Percentiles rank a stretch among this genome's conserved stretches.
Evolutionary conservation across 2,113 vertebrate species (phyloP).

Genomic region (Lichenostomus cassidix): DNA sequence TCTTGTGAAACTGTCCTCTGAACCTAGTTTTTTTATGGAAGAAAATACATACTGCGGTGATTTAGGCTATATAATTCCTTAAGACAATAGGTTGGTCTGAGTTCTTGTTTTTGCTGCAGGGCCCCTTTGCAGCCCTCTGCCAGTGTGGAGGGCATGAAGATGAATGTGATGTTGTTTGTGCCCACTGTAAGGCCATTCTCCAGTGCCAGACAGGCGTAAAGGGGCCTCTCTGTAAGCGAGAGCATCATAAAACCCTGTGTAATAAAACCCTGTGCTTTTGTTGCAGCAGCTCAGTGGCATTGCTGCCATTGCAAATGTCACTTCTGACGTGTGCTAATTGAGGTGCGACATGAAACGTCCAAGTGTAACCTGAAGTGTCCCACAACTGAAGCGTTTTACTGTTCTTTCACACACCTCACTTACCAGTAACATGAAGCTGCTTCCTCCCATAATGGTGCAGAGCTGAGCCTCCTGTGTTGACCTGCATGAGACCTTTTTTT

Average conservation of each 20-base stretch:
- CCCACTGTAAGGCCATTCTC: slow-evolving; percentile 1
- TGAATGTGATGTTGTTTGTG: slow-evolving; percentile 14
- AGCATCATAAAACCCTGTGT: neutral
- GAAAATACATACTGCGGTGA: neutral
- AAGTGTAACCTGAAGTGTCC: neutral
- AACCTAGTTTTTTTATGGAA: neutral
- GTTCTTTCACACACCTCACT: neutral
- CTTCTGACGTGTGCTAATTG: neutral
- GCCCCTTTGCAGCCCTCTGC: neutral
- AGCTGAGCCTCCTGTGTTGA: neutral
- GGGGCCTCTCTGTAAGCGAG: neutral
- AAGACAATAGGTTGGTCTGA: neutral
- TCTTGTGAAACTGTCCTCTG: neutral
- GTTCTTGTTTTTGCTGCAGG: neutral
- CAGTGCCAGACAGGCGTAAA: slow-evolving; percentile 15
- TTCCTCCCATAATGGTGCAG: neutral
- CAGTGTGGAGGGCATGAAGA: neutral
- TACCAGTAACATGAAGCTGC: neutral
- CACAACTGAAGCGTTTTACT: slow-evolving; percentile 13
- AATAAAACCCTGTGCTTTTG: slow-evolving; percentile 1
- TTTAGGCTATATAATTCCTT: neutral
- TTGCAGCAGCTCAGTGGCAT: neutral
- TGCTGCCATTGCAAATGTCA: neutral
- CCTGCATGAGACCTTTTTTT: neutral
- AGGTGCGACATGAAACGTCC: neutral